phyloP scores from a whole-genome alignment of 2,888 invertebrate genomes.

The Drosophila demipolita region DNA sequence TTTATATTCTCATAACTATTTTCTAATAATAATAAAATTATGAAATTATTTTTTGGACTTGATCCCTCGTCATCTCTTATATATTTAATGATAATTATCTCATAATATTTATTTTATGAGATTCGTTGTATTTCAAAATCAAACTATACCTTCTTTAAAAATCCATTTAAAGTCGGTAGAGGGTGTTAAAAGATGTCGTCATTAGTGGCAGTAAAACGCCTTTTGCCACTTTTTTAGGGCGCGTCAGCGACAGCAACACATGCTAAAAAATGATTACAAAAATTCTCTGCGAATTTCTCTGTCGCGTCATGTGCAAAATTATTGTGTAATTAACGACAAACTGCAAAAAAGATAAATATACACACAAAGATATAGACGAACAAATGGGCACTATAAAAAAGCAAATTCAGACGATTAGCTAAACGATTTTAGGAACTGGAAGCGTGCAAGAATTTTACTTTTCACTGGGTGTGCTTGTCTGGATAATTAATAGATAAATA shows the following conservation, averaged over 20 bases:
- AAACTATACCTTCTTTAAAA: neutral
- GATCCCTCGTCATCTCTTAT: neutral
- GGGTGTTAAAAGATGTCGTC: slow-evolving; percentile 43
- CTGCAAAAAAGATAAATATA: slow-evolving; percentile 15
- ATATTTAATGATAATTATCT: neutral
- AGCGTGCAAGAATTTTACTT: slow-evolving; percentile 36
- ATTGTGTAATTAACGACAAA: slow-evolving; percentile 71
- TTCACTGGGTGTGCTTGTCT: slow-evolving; percentile 49
- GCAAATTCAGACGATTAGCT: slow-evolving; percentile 45
- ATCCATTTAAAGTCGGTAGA: neutral
- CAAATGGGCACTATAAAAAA: slow-evolving; percentile 36
- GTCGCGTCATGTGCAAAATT: slow-evolving; percentile 77
- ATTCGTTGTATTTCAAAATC: neutral
- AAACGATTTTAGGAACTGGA: slow-evolving; percentile 57
- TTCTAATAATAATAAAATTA: neutral
- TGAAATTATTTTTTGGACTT: neutral
- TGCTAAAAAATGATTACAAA: slow-evolving; percentile 62
- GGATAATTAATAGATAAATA: slow-evolving; percentile 72
- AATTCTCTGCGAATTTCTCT: slow-evolving; percentile 43
- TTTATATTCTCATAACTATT: neutral
- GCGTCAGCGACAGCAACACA: slow-evolving; percentile 54
- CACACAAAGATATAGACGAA: slow-evolving; percentile 27
- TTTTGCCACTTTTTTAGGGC: slow-evolving; percentile 50
- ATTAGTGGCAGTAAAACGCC: slow-evolving; percentile 61
- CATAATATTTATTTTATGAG: neutral